These are phyloP conservation scores for Cavia porcellus DNA, from an alignment of 2,113 vertebrate genomes.

Conservation along the genomic window DNA sequence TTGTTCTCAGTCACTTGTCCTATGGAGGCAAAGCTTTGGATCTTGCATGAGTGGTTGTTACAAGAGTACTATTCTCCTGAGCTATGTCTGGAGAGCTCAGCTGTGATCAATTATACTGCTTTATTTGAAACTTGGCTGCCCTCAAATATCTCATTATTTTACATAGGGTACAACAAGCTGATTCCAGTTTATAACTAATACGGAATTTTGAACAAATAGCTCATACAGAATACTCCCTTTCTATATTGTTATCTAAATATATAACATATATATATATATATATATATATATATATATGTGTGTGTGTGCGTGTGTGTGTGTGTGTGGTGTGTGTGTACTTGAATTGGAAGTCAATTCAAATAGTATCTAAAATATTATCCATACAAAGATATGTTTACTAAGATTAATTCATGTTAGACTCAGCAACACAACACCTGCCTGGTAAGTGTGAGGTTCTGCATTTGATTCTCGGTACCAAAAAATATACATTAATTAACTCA, in stretches of 20 bases:
- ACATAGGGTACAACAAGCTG: not conserved
- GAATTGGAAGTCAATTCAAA: no score
- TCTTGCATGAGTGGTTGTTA: constrained; percentile 44
- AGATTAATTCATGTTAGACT: not conserved
- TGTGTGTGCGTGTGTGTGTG: no score
- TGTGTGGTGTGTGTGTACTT: no score
- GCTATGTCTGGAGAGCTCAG: constrained; percentile 10
- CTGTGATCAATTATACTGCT: constrained; percentile 7
- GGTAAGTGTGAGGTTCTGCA: no score
- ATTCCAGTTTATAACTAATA: not conserved
- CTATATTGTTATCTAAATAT: not conserved
- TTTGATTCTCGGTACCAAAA: no score
- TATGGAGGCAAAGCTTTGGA: constrained; percentile 34
- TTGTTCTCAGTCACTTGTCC: constrained; percentile 36
- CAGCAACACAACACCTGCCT: no score
- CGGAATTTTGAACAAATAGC: not conserved
- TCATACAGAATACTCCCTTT: not conserved
- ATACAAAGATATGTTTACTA: not conserved
- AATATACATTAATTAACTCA: not conserved
- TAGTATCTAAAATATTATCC: not conserved
- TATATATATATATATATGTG: no score
- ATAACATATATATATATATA: no score
- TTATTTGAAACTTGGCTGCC: constrained; percentile 17
- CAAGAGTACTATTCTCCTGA: constrained; percentile 10
- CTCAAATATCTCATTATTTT: constrained; percentile 40